These are phyloP conservation scores for Halictus rubicundus DNA, from an alignment of 1,140 invertebrate species.

Conservation along the genomic window DNA sequence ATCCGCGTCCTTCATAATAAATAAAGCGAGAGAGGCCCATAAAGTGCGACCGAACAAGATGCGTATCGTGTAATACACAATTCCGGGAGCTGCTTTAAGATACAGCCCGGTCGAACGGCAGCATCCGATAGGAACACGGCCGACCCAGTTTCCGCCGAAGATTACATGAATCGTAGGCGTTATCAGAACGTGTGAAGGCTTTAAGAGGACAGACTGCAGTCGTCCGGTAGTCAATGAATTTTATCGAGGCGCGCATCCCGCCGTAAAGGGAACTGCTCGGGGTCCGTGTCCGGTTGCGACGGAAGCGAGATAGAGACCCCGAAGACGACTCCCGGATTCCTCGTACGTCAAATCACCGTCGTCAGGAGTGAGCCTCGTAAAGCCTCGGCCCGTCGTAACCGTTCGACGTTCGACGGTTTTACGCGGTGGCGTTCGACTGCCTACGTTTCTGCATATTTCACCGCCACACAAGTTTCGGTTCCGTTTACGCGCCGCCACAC, in stretches of 20 bases:
- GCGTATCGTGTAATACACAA: too few species aligned
- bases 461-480: background rate
- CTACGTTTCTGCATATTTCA: constrained; percentile 36
- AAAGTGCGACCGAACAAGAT: too few species aligned
- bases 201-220: background rate
- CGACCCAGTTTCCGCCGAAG: too few species aligned
- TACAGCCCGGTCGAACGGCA: too few species aligned
- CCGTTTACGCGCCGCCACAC: background rate
- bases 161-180: too few species aligned
- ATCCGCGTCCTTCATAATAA: too few species aligned
- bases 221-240: constrained; percentile 62
- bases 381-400: constrained; percentile 40
- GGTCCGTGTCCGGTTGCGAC: constrained; percentile 23
- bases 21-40: too few species aligned
- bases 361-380: constrained; percentile 33
- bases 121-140: too few species aligned
- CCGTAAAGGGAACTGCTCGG: constrained; percentile 14
- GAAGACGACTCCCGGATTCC: constrained; percentile 36
- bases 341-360: constrained; percentile 55
- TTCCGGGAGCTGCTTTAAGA: too few species aligned
- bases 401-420: constrained; percentile 57
- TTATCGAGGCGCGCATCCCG: constrained; percentile 65
- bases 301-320: constrained; percentile 48
- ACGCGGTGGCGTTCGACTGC: constrained; percentile 25
- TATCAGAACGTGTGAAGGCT: too few species aligned